phyloP scores from a whole-genome alignment of 1,140 invertebrate species.

The Capitella teleta region DNA sequence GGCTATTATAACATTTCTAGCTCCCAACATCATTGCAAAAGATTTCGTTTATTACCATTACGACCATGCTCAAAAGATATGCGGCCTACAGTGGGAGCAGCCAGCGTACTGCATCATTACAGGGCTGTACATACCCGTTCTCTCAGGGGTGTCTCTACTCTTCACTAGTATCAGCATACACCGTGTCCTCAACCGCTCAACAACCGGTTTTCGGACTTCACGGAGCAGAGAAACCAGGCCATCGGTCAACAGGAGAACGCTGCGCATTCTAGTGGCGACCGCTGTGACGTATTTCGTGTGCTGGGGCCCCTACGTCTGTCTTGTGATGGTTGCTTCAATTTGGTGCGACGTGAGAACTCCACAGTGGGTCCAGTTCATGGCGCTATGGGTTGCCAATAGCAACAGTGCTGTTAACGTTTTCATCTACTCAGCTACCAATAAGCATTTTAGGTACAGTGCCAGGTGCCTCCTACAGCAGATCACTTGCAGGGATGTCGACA shows the following conservation, averaged over 20 bases:
- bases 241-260: slow-evolving; percentile 10
- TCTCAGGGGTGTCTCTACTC: slow-evolving; percentile 10
- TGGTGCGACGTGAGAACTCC: slow-evolving; percentile 4
- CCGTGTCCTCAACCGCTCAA: neutral
- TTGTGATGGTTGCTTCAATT: slow-evolving; percentile 8
- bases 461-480: no score
- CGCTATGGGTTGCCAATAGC: slow-evolving; percentile 18
- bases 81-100: slow-evolving; percentile 18
- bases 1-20: slow-evolving; percentile 12
- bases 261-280: slow-evolving; percentile 12
- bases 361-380: slow-evolving; percentile 9
- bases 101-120: slow-evolving; percentile 15
- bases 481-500: no score
- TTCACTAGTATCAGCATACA: slow-evolving; percentile 11
- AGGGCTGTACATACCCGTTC: slow-evolving; percentile 14
- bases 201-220: no score
- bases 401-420: slow-evolving; percentile 20
- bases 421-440: slow-evolving; percentile 15
- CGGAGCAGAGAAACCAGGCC: no score
- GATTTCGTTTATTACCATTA: slow-evolving; percentile 15
- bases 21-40: slow-evolving; percentile 6
- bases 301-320: slow-evolving; percentile 16
- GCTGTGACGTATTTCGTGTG: slow-evolving; percentile 12
- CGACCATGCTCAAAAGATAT: slow-evolving; percentile 12
- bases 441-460: slow-evolving; percentile 15